A percentile compares a stretch with the other conserved stretches of the same genome.
These are phyloP conservation scores for Synanthedon tipuliformis DNA, from an alignment of 2,888 invertebrate species.

Conservation along the genomic window DNA sequence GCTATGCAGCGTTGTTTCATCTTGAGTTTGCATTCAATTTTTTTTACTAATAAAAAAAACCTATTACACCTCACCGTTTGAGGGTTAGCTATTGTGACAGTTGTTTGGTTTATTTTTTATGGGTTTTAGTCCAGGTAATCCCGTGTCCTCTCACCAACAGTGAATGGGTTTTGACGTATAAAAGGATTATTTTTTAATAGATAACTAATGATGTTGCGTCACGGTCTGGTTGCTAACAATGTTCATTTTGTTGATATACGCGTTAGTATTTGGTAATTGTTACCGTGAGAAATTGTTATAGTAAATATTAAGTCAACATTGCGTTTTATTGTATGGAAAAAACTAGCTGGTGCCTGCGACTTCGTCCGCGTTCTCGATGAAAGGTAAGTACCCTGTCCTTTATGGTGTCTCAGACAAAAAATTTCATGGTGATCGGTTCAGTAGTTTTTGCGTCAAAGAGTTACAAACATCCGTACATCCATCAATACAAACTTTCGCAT, in stretches of 20 bases:
- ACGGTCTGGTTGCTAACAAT: not conserved
- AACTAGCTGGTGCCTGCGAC: too few species aligned
- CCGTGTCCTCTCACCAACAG: constrained; percentile 45
- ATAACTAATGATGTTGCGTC: constrained; percentile 58
- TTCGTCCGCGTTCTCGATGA: too few species aligned
- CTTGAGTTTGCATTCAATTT: not conserved
- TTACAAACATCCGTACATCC: too few species aligned
- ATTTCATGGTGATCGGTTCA: too few species aligned
- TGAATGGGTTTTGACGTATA: constrained; percentile 61
- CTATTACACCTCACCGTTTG: constrained; percentile 26
- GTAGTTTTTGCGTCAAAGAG: too few species aligned
- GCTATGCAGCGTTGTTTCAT: not conserved
- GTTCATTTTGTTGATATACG: not conserved
- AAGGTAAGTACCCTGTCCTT: too few species aligned
- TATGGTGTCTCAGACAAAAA: too few species aligned
- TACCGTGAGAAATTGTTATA: not conserved
- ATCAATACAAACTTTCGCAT: too few species aligned
- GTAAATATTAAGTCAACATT: too few species aligned
- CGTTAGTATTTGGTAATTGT: not conserved
- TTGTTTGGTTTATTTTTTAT: constrained; percentile 59
- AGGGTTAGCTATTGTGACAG: constrained; percentile 43
- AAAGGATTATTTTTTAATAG: constrained; percentile 67
- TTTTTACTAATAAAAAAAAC: constrained; percentile 20
- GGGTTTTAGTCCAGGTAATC: constrained; percentile 63
- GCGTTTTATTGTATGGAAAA: too few species aligned